Evolutionary conservation across 2,113 vertebrate genomes (phyloP), one percentile per base, ranked within the genome.

Genomic region (Nettapus auritus): DNA sequence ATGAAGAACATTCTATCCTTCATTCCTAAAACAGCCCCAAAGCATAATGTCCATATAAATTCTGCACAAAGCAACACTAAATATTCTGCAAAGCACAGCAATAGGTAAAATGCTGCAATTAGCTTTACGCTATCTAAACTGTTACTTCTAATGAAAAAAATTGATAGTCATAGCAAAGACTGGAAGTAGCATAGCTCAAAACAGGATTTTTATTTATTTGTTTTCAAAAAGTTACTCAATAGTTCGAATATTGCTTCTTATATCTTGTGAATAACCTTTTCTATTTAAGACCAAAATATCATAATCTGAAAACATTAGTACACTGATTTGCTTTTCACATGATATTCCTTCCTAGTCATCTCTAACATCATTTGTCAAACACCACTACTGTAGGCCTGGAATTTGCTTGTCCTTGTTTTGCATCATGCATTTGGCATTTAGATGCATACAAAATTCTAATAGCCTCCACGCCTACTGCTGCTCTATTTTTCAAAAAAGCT

Each of bases 361-460:
- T 80, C 48, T 81, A 88, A 68, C 11, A 74, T 28, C 34, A 82
- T 82, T 67, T 87, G 66, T 82, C 71, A 86, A 85, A 68, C 28
- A 90, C 33, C 71, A 71, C 57, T 68, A 77, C 71, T 74, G 84
- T 66, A 88, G 69, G 90, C 70, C 56, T 80, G 83, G 71, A 92
- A 96, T 91, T 88, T 93, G 28, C 73, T 94, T 93, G 80, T 86
- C 88, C 63, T 94, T 78, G 40, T 64, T 79, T 94, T 92, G 71
- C 67, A 86, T 91, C 90, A 92, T 52, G 66, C 91, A 77, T 91
- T 91, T 86, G 94, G 85, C 57, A 95, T 96, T 92, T 89, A 90
- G 87, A 88, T 77, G 67, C 26, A 95, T 82, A 63, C 73, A 89
- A 97, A 88, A 86, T 64, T 82, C 64, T 91, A 93, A 84, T 2